Base-by-base conservation (phyloP, 2,113 vertebrate species). In the Prochilodus magdalenae region DNA sequence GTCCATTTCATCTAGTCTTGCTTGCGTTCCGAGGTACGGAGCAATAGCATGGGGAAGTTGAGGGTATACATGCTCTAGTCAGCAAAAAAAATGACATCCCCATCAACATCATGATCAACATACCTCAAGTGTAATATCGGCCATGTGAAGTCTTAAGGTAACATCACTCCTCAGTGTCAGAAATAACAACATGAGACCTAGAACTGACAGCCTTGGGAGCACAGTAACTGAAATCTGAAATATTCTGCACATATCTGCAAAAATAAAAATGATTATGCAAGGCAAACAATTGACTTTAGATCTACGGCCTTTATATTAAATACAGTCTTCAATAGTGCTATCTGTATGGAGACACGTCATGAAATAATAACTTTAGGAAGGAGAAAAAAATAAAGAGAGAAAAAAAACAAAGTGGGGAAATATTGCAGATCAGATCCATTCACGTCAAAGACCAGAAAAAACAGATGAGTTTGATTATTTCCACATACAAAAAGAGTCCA, bases 261-360 rank as follows among this genome's bases (percentile, higher is more conserved):
- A 65, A 33, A 44, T 6, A 71, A 65, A 26, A 44, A 6, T 65
- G 36, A 51, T 24, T 22, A 11, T 7, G 40, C 36, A 81, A 77
- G 85, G 71, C 57, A 89, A 91, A 86, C 83, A 71, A 86, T 85
- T 84, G 62, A 77, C 65, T 60, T 85, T 87, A 63, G 69, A 82
- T 86, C 51, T 63, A 77, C 57, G 44, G 18, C 27, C 75, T 49
- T 76, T 78, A 84, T 87, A 81, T 79, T 78, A 71, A 82, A 75
- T 90, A 89, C 88, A 90, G 89, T 90, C 85, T 83, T 85, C 66
- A 82, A 84, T 86, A 86, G 87, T 85, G 89, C 90, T 85, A 51
- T 79, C 63, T 80, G 76, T 71, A 65, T 65, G 47, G 47, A 82
- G 73, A 76, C 55, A 26, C 86, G 83, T 83, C 51, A 75, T 71